Percentiles rank a stretch among this genome's conserved stretches.
These are phyloP conservation scores for Hippolais icterina DNA, from an alignment of 2,113 vertebrate genomes.

Conservation along the genomic window DNA sequence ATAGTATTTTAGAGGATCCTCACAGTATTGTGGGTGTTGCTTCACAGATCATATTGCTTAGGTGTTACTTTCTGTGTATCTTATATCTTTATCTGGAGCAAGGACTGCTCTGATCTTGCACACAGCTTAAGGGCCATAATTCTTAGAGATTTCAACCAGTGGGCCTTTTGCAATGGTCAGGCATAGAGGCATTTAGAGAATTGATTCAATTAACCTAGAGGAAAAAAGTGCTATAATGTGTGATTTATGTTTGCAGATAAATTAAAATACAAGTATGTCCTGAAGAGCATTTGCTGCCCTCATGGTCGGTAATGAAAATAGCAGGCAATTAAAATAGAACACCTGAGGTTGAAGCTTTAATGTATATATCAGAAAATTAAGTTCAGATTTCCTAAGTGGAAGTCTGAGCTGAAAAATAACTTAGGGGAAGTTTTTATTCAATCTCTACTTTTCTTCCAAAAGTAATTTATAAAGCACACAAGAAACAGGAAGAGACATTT, in stretches of 20 bases:
- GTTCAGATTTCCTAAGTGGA: not conserved
- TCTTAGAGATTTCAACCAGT: slow-evolving; percentile 62
- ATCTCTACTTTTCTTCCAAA: not conserved
- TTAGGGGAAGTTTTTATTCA: not conserved
- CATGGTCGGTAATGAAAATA: slow-evolving; percentile 54
- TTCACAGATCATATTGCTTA: slow-evolving; percentile 34
- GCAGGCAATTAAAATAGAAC: slow-evolving; percentile 56
- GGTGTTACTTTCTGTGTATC: not conserved
- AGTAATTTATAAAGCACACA: slow-evolving; percentile 16
- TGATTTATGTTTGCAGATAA: slow-evolving; percentile 79
- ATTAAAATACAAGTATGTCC: slow-evolving; percentile 72
- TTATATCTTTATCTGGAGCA: slow-evolving; percentile 37
- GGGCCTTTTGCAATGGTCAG: slow-evolving; percentile 62
- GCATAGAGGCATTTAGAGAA: slow-evolving; percentile 71
- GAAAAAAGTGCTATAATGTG: slow-evolving; percentile 59
- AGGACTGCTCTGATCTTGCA: slow-evolving; percentile 7
- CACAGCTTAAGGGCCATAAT: slow-evolving; percentile 49
- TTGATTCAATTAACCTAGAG: slow-evolving; percentile 74
- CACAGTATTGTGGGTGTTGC: not conserved
- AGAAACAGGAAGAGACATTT: not conserved
- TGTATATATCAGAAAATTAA: not conserved
- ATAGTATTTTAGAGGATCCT: not conserved
- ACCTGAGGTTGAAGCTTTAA: slow-evolving; percentile 48
- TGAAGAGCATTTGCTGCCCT: slow-evolving; percentile 60
- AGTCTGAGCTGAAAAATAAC: slow-evolving; percentile 30